Evolutionary conservation across 2,888 invertebrate genomes (phyloP).

Genomic region (Macrophya annulata): DNA sequence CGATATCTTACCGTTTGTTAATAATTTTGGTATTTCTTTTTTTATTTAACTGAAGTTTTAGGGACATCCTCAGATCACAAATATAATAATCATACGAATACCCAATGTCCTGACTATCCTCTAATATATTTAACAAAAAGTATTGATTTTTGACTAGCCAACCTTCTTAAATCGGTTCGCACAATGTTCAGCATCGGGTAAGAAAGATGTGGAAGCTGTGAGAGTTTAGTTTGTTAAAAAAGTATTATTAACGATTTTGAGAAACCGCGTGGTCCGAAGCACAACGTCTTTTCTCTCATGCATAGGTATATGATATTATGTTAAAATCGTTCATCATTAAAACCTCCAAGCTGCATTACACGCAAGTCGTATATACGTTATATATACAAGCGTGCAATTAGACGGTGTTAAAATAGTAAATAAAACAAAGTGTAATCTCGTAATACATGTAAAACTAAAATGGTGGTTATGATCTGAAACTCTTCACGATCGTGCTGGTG

Average conservation of each 20-base stretch:
- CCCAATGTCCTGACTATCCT: too few relatives aligned
- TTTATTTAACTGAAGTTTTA: too few relatives aligned
- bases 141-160: too few relatives aligned
- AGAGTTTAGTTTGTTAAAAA: not conserved
- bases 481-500: slow-evolving; percentile 13
- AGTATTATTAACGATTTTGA: not conserved
- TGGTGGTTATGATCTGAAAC: slow-evolving; percentile 47
- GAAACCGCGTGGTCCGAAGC: not conserved
- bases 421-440: slow-evolving; percentile 3
- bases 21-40: too few relatives aligned
- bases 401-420: not conserved
- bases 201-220: not conserved
- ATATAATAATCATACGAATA: too few relatives aligned
- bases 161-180: not conserved
- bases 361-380: not conserved
- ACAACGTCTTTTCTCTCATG: not conserved
- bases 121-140: too few relatives aligned
- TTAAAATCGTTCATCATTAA: too few relatives aligned
- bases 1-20: too few relatives aligned
- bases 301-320: too few relatives aligned
- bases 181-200: not conserved
- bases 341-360: not conserved
- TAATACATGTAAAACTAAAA: slow-evolving; percentile 15
- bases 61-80: too few relatives aligned
- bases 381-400: not conserved